Evolutionary conservation across 2,113 vertebrate species (phyloP).

Genomic region (Zosterops pallidus): DNA sequence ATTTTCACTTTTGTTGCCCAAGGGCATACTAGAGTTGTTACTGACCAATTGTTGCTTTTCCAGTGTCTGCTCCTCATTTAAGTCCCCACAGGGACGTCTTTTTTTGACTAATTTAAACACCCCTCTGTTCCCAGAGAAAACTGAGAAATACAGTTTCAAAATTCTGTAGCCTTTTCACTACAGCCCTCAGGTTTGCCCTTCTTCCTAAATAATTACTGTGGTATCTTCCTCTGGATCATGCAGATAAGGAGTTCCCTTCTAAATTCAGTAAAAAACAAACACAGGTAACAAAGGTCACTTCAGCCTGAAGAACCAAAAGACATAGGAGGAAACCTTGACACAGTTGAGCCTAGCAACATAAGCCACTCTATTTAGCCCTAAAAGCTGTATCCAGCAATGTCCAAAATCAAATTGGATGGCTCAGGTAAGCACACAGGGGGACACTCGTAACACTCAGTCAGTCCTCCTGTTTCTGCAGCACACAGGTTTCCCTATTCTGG

Average conservation of each 20-base stretch:
- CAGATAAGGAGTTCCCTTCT: background rate
- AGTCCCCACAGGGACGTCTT: background rate
- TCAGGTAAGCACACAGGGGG: background rate
- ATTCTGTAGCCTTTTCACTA: background rate
- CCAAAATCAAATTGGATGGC: background rate
- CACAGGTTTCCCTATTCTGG: background rate
- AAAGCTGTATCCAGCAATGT: background rate
- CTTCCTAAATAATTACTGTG: background rate
- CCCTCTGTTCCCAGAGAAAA: background rate
- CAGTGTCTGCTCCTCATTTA: background rate
- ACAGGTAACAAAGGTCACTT: background rate
- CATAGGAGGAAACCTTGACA: background rate
- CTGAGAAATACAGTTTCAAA: background rate
- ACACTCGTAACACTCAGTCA: fast-evolving
- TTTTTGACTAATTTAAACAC: background rate
- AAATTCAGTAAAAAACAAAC: background rate
- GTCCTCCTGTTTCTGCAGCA: background rate
- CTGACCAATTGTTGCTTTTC: background rate
- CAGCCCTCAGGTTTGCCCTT: background rate
- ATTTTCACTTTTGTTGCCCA: background rate
- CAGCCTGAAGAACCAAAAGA: background rate
- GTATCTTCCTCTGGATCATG: background rate
- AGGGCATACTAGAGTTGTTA: background rate
- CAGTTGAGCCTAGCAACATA: background rate
- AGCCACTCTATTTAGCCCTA: background rate